Conservation (phyloP, 2,888 invertebrate genomes). For the Volucella inflata region DNA sequence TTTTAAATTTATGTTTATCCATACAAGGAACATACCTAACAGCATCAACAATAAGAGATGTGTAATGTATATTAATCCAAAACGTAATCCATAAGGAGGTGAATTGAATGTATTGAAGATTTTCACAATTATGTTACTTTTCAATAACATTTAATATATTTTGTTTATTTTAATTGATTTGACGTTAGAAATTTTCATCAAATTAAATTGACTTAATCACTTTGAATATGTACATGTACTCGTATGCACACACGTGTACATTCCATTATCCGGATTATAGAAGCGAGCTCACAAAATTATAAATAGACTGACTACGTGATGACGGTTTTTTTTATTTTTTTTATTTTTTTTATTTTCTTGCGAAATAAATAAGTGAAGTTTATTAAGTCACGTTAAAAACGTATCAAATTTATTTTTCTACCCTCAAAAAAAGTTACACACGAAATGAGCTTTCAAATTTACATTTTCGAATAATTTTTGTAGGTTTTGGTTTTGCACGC, state of each 20-base stretch:
- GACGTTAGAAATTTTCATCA: slow-evolving; percentile 67
- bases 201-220: slow-evolving; percentile 60
- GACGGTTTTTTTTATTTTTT: slow-evolving; percentile 26
- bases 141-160: slow-evolving; percentile 73
- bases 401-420: neutral
- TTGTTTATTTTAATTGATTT: slow-evolving; percentile 63
- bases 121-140: slow-evolving; percentile 74
- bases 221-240: slow-evolving; percentile 46
- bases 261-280: slow-evolving; percentile 59
- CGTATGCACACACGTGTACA: slow-evolving; percentile 51
- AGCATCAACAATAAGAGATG: slow-evolving; percentile 74
- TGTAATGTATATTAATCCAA: slow-evolving; percentile 73
- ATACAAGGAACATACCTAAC: slow-evolving; percentile 53
- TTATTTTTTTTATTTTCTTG: neutral
- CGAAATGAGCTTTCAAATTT: slow-evolving; percentile 38
- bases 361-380: slow-evolving; percentile 27
- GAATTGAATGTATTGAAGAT: slow-evolving; percentile 72
- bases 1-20: neutral
- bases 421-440: slow-evolving; percentile 25
- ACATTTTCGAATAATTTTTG: slow-evolving; percentile 47
- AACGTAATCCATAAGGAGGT: slow-evolving; percentile 75
- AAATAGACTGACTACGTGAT: slow-evolving; percentile 45
- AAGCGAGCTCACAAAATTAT: slow-evolving; percentile 23
- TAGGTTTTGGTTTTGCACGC: neutral
- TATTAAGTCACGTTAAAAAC: slow-evolving; percentile 27